Percentiles rank a stretch among this genome's conserved stretches.
These are phyloP conservation scores for Allolobophora icterica DNA, from an alignment of 2,888 invertebrate genomes.

Conservation along the genomic window DNA sequence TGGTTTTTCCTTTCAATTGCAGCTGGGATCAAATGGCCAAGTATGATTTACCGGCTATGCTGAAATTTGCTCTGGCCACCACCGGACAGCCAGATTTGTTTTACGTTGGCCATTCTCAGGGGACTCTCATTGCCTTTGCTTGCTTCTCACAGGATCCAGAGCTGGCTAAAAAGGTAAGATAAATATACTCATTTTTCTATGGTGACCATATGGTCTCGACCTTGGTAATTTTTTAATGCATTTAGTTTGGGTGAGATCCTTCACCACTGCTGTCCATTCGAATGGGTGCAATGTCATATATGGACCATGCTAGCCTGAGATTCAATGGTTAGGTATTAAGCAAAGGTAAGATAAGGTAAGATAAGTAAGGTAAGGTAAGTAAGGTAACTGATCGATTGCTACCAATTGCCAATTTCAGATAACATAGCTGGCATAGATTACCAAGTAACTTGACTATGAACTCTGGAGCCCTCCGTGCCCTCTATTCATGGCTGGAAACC, in stretches of 20 bases:
- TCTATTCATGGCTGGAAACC: not conserved
- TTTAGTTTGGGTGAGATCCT: too few relatives aligned
- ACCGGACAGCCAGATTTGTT: conserved; percentile 73
- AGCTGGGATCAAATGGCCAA: conserved; percentile 89
- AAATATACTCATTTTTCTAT: not conserved
- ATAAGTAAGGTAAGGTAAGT: too few relatives aligned
- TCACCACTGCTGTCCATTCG: too few relatives aligned
- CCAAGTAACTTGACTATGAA: not conserved
- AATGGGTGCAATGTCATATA: too few relatives aligned
- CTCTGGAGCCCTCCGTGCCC: not conserved
- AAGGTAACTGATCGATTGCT: too few relatives aligned
- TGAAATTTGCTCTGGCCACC: conserved; percentile 74
- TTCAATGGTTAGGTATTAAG: too few relatives aligned
- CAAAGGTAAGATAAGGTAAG: too few relatives aligned
- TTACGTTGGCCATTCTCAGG: conserved; percentile 92
- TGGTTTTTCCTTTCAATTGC: conserved; percentile 47
- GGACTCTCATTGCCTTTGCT: conserved; percentile 67
- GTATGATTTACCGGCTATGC: conserved; percentile 83
- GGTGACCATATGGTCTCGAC: too few relatives aligned
- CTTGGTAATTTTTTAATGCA: too few relatives aligned
- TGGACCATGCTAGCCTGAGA: too few relatives aligned
- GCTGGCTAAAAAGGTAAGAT: conserved; percentile 56
- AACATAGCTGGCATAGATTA: not conserved
- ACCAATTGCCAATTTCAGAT: too few relatives aligned
- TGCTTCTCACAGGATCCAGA: conserved; percentile 56